phyloP scores from a whole-genome alignment of 2,113 vertebrate genomes.

The Eolophus roseicapilla region DNA sequence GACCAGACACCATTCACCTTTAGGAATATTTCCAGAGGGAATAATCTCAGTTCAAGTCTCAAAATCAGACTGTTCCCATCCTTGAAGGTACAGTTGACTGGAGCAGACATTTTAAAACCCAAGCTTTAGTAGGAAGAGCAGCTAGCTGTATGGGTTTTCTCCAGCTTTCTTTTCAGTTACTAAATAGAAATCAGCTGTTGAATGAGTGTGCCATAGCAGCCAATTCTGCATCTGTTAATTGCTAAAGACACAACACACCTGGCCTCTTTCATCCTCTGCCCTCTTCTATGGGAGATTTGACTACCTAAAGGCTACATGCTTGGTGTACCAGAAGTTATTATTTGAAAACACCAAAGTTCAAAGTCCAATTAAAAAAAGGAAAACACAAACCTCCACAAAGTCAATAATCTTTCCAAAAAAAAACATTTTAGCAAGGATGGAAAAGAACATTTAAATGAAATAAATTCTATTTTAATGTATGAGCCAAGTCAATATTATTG shows the following conservation, averaged over 20 bases:
- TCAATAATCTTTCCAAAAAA: neutral
- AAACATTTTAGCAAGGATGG: neutral
- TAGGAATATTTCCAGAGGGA: neutral
- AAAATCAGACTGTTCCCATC: neutral
- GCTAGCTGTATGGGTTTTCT: neutral
- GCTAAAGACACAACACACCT: neutral
- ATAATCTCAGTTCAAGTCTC: neutral
- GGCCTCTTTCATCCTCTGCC: neutral
- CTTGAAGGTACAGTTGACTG: neutral
- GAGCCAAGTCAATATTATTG: neutral
- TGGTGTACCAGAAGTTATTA: neutral
- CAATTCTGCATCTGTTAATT: neutral
- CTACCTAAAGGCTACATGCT: neutral
- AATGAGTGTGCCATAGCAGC: neutral
- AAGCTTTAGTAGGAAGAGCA: neutral
- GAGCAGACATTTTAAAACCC: neutral
- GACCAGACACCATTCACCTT: neutral
- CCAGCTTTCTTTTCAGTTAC: neutral
- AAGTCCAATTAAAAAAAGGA: neutral
- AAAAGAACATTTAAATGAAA: neutral
- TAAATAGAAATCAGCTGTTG: neutral
- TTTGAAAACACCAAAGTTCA: neutral
- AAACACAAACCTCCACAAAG: neutral
- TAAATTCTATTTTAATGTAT: neutral
- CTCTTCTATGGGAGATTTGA: neutral